phyloP scores from a whole-genome alignment of 64 coral and sea anemone genomes.

The Porites australiensis region DNA sequence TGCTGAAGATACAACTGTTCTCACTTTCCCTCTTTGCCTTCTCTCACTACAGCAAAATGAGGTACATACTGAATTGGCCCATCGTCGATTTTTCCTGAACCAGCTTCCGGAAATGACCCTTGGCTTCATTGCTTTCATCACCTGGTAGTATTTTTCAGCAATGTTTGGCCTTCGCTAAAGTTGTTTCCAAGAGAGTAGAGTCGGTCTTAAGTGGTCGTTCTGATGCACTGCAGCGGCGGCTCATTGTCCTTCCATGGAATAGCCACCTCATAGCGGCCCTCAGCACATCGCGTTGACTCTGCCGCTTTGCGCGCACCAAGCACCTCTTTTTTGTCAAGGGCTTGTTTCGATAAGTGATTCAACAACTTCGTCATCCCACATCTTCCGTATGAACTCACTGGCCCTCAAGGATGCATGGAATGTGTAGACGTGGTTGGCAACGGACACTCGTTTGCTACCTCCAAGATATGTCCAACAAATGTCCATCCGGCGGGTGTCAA shows the following conservation, averaged over 20 bases:
- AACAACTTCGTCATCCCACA: no score
- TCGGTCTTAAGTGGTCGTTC: background rate
- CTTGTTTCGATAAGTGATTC: background rate
- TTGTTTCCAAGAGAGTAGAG: background rate
- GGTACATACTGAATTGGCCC: no score
- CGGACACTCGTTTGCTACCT: background rate
- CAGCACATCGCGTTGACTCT: slow-evolving; percentile 39
- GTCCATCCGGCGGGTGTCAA: slow-evolving; percentile 67
- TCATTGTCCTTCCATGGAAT: slow-evolving; percentile 60
- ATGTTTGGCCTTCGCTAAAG: background rate
- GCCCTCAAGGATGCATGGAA: background rate
- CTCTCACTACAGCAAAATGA: no score
- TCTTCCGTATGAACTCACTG: slow-evolving; percentile 55
- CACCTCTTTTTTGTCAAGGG: slow-evolving; percentile 25
- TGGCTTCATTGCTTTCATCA: no score
- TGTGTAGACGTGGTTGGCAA: background rate
- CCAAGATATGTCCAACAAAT: slow-evolving; percentile 14
- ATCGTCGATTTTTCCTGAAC: no score
- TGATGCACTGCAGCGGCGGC: slow-evolving; percentile 27
- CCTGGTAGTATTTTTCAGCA: slow-evolving; percentile 34
- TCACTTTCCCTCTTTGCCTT: no score
- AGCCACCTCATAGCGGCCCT: slow-evolving; percentile 62
- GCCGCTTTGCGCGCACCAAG: slow-evolving; percentile 45
- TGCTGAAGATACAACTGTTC: no score
- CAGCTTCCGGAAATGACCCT: no score